A percentile compares a stretch with the other conserved stretches of the same genome.
These are phyloP conservation scores for Drosophila neonasuta DNA, from an alignment of 2,888 invertebrate genomes.

Conservation along the genomic window DNA sequence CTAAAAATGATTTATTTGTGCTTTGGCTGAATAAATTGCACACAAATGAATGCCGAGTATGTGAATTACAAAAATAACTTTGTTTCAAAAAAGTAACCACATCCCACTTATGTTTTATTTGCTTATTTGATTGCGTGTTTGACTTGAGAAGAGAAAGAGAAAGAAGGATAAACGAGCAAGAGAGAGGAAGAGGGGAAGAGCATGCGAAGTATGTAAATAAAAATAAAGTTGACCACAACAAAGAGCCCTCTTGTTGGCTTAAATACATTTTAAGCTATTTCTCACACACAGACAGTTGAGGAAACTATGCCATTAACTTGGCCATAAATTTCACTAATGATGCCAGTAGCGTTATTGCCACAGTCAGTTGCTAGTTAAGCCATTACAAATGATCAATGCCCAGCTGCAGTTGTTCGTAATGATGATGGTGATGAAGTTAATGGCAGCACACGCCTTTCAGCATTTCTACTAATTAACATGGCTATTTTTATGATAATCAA, in stretches of 20 bases:
- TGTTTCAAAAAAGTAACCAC: background rate
- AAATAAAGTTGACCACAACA: constrained; percentile 18
- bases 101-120: background rate
- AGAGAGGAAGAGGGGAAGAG: background rate
- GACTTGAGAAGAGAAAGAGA: background rate
- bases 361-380: constrained; percentile 3
- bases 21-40: background rate
- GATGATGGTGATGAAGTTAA: constrained; percentile 33
- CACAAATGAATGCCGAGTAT: background rate
- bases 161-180: too few relatives aligned
- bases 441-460: constrained; percentile 23
- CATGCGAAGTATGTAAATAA: constrained; percentile 10
- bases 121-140: constrained; percentile 8
- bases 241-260: constrained; percentile 16
- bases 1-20: background rate
- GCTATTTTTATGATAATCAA: constrained; percentile 70
- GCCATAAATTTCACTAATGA: constrained; percentile 65
- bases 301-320: constrained; percentile 64
- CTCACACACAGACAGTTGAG: constrained; percentile 26
- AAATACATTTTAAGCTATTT: constrained; percentile 46
- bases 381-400: constrained; percentile 41
- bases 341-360: constrained; percentile 25
- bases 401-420: constrained; percentile 17
- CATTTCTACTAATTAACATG: constrained; percentile 64
- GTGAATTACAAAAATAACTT: background rate